phyloP scores from a whole-genome alignment of 2,888 invertebrate species.

The Lingula anatina region DNA sequence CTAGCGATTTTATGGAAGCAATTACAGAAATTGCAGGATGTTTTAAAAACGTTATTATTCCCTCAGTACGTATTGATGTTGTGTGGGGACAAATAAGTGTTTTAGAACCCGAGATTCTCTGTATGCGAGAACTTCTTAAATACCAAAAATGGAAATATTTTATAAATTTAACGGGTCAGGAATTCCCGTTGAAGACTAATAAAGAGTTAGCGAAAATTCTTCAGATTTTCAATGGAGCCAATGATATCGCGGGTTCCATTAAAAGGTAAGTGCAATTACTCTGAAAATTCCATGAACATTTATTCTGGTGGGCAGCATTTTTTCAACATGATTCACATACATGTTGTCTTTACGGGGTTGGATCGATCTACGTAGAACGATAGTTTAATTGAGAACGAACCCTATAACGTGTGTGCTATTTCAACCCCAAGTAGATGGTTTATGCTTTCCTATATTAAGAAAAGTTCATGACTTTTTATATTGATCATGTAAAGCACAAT shows the following conservation, averaged over 20 bases:
- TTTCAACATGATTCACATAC: not conserved
- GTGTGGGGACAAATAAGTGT: slow-evolving; percentile 36
- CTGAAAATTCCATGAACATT: not conserved
- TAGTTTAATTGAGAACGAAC: no score
- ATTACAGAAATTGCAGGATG: slow-evolving; percentile 23
- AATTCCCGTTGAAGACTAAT: no score
- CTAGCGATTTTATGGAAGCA: slow-evolving; percentile 15
- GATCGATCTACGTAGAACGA: no score
- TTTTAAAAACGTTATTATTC: slow-evolving; percentile 41
- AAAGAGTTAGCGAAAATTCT: slow-evolving; percentile 41
- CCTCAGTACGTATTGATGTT: slow-evolving; percentile 21
- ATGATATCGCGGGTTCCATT: slow-evolving; percentile 29
- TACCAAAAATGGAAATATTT: slow-evolving; percentile 41
- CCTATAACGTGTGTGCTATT: no score
- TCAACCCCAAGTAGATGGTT: no score
- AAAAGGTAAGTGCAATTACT: slow-evolving; percentile 18
- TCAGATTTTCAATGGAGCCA: slow-evolving; percentile 28
- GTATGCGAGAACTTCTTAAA: slow-evolving; percentile 28
- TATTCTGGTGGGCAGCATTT: not conserved
- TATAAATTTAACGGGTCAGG: slow-evolving; percentile 45
- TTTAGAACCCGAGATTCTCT: slow-evolving; percentile 36
- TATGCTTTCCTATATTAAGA: no score
- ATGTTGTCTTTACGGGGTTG: no score
- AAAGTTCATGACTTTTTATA: no score
- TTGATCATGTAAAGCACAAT: no score